Evolutionary conservation across 2,797 vertebrate genomes (phyloP), one percentile per base, ranked within the genome.

Genomic region (Acestrorhynchus altus): DNA sequence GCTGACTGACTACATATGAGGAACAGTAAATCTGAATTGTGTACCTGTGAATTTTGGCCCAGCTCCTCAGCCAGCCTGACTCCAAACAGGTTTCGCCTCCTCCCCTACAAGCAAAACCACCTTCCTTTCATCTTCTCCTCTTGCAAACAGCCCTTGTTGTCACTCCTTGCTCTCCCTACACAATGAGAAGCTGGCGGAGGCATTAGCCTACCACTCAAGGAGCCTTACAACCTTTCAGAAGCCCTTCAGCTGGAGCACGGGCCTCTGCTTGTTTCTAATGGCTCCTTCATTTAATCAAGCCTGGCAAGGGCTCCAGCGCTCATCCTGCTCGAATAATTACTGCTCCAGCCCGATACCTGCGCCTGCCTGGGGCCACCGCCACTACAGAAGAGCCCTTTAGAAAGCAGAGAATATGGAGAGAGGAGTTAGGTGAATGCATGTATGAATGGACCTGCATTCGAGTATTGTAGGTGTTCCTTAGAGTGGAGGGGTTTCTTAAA

Each of bases 201-300:
- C 47, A 87, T 90, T 88, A 89, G 82, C 73, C 39, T 26, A 8
- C 51, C 77, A 74, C 82, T 80, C 63, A 74, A 85, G 87, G 77
- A 88, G 85, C 67, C 64, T 39, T 65, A 76, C 83, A 87, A 85
- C 79, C 76, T 84, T 87, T 86, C 46, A 52, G 80, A 79, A 80
- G 59, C 86, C 80, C 84, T 86, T 88, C 86, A 88, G 85, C 88
- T 90, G 88, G 81, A 87, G 73, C 78, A 71, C 83, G 83, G 88
- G 84, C 89, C 90, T 76, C 88, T 89, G 72, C 91, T 88, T 85
- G 83, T 85, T 83, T 90, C 88, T 90, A 91, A 92, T 89, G 87
- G 85, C 73, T 79, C 81, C 87, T 86, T 89, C 83, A 44, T 86
- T 86, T 88, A 91, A 89, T 89, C 90, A 87, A 67, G 35, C 78